These are phyloP conservation scores for Volucella bombylans DNA, from an alignment of 2,888 invertebrate genomes.

Conservation along the genomic window DNA sequence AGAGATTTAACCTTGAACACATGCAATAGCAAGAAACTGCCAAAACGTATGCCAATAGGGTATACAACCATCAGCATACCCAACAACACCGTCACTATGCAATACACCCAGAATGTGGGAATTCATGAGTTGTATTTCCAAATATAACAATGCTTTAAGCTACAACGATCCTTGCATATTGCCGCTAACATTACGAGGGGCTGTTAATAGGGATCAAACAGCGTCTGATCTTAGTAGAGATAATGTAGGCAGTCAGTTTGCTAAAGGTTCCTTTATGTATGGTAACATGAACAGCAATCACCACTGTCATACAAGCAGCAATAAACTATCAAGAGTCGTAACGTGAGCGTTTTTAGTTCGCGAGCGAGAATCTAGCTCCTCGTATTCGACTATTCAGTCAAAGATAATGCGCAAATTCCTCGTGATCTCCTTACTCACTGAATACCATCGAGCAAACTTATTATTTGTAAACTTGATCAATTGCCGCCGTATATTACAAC, in stretches of 20 bases:
- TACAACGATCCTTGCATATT: conserved; percentile 65
- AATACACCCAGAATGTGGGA: conserved; percentile 71
- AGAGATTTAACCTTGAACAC: too few species aligned
- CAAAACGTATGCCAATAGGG: too few species aligned
- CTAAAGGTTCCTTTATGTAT: conserved; percentile 74
- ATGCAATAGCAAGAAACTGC: too few species aligned
- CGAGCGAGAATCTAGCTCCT: conserved; percentile 75
- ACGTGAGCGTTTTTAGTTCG: conserved; percentile 68
- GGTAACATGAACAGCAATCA: conserved; percentile 69
- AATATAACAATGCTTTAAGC: conserved; percentile 22
- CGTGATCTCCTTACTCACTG: conserved; percentile 81
- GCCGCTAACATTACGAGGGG: conserved; percentile 75
- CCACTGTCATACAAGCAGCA: conserved; percentile 67
- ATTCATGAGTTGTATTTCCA: conserved; percentile 50
- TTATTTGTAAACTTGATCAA: too few species aligned
- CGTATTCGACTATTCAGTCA: conserved; percentile 71
- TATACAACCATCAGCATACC: conserved; percentile 68
- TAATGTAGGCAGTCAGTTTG: conserved; percentile 71
- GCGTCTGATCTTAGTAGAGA: conserved; percentile 54
- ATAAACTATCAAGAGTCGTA: conserved; percentile 58
- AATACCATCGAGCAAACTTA: conserved; percentile 81
- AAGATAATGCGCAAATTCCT: conserved; percentile 67
- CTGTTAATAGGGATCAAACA: conserved; percentile 73
- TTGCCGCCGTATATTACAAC: conserved; percentile 86
- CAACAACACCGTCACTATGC: conserved; percentile 70